Evolutionary conservation across 1,140 invertebrate species (phyloP), one percentile per base, ranked within the genome.

Genomic region (Anagrus nilaparvatae): DNA sequence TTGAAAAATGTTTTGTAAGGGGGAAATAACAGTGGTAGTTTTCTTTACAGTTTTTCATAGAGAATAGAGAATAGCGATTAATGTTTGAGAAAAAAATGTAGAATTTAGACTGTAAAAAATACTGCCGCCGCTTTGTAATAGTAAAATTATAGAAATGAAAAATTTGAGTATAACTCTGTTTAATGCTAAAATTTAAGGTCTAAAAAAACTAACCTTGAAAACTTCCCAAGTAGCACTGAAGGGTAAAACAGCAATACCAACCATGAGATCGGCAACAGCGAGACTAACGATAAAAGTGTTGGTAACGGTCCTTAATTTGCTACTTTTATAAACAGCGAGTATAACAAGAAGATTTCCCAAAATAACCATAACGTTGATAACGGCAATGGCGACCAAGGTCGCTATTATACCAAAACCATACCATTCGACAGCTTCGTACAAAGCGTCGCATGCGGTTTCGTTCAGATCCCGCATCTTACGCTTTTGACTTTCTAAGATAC

Each of bases 231-330:
- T 87, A 40, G 87, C 84, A 13, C 85, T 89, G 63, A 92, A 92
- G 0, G 88, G 88, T 37, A 94, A 69, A n/a, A 95, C 89, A 12
- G 85, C 84, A 3, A 93, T 64, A 0, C 91, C 91, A 8, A 97
- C 87, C 55, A 94, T 71, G 19, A 96, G 73, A 67, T 97, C 93
- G 23, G 91, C 88, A 2, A 93, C 82, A 0, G 92, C 93, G 47
- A 97, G 72, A 18, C 88, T 94, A 23, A 93, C 80, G 55, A 97
- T 96, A 68, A 96, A 95, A 56, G 92, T 77, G 65, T 97, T 97
- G 28, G 92, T 97, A 45, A 94, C 88, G 40, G 87, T 90, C 31
- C 88, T 75, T 34, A 95, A 73, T 61, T 93, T 93, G 28, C 82
- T 79, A 16, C 78, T 83, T 58, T 85, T 81, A 59, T 87, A 84